Percentiles rank a stretch among this genome's conserved stretches.
Evolutionary conservation across 2,888 invertebrate species (phyloP).

Genomic region (Cylloceria caligata): DNA sequence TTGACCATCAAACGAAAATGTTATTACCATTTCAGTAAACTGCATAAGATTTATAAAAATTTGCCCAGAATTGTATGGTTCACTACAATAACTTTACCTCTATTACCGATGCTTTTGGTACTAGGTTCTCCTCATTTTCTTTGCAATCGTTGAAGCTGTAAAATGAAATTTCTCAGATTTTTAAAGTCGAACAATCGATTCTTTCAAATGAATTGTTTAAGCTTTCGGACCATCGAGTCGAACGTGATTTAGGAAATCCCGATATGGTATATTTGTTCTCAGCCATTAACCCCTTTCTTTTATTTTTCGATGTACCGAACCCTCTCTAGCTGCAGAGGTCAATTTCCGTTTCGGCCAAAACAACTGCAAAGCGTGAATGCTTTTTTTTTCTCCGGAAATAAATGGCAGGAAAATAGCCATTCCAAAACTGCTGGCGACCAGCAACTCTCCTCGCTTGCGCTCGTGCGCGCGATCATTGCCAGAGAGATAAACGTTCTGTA

Average conservation of each 20-base stretch:
- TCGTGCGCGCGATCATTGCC: constrained; percentile 55
- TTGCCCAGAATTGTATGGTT: no score
- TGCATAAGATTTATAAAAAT: no score
- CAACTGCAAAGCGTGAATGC: constrained; percentile 49
- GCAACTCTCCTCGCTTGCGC: constrained; percentile 20
- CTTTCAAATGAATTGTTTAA: no score
- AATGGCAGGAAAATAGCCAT: constrained; percentile 63
- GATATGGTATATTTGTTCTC: not conserved
- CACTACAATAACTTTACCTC: no score
- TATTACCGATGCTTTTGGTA: no score
- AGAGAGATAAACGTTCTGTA: constrained; percentile 64
- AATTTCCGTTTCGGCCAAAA: constrained; percentile 61
- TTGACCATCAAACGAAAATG: no score
- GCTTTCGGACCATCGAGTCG: not conserved
- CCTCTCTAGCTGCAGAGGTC: constrained; percentile 39
- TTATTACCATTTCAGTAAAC: no score
- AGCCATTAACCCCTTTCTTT: constrained; percentile 8
- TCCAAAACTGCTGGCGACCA: constrained; percentile 39
- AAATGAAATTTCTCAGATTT: no score
- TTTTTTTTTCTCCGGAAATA: constrained; percentile 56
- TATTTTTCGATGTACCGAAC: constrained; percentile 27
- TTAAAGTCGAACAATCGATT: not conserved
- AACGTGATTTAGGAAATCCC: not conserved
- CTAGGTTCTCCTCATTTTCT: no score
- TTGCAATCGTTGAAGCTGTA: no score